A percentile compares a stretch with the other conserved stretches of the same genome.
Evolutionary conservation across 1,140 invertebrate species (phyloP).

Genomic region (Cryptotermes secundus): DNA sequence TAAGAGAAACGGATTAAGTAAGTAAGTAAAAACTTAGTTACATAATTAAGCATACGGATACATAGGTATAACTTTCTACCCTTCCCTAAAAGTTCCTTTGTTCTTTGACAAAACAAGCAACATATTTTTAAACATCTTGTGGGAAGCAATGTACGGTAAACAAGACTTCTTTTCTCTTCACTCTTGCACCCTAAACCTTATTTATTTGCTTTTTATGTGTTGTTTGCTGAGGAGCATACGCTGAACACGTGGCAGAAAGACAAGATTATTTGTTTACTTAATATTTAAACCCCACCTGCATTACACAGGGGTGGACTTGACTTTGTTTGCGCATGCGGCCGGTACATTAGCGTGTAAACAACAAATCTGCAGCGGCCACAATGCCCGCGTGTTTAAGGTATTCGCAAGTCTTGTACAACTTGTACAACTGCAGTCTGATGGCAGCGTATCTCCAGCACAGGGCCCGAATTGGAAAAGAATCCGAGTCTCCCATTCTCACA

Average conservation of each 20-base stretch:
- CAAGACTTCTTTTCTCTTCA: not conserved
- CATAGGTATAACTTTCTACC: too few relatives aligned
- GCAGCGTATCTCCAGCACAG: too few relatives aligned
- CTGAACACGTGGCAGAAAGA: constrained; percentile 7
- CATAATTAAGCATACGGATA: too few relatives aligned
- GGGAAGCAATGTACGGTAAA: not conserved
- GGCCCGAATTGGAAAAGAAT: too few relatives aligned
- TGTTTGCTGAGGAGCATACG: not conserved
- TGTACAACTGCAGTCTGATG: too few relatives aligned
- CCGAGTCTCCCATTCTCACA: too few relatives aligned
- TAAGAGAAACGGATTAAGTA: too few relatives aligned
- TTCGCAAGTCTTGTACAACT: too few relatives aligned
- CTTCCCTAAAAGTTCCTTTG: too few relatives aligned
- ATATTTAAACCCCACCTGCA: not conserved
- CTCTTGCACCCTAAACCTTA: not conserved
- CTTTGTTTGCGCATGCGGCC: not conserved
- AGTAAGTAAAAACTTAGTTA: too few relatives aligned
- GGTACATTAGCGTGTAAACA: constrained; percentile 1
- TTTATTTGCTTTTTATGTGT: not conserved
- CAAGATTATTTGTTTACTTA: not conserved
- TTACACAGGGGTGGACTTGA: not conserved
- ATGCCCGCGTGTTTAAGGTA: too few relatives aligned
- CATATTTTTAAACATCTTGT: not conserved
- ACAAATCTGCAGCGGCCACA: not conserved
- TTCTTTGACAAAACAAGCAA: not conserved